Percentiles rank a stretch among this genome's conserved stretches.
Evolutionary conservation across 2,888 invertebrate genomes (phyloP).

Genomic region (Eupithecia centaureata): DNA sequence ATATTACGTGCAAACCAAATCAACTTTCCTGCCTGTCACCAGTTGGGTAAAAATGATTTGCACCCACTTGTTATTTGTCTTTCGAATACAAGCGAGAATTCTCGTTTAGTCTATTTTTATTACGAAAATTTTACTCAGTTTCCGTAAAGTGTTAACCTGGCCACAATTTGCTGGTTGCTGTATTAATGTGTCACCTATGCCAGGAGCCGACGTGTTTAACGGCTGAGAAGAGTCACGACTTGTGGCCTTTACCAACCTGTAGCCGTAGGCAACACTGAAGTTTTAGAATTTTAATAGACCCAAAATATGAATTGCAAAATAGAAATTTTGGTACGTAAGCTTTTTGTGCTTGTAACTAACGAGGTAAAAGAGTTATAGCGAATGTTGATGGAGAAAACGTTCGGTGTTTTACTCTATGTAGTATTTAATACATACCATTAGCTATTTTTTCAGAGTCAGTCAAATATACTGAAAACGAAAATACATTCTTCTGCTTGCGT

Average conservation of each 20-base stretch:
- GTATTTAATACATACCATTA: not conserved
- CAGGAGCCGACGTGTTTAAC: constrained; percentile 2
- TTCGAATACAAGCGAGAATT: not conserved
- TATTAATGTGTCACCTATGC: not conserved
- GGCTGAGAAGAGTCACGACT: not conserved
- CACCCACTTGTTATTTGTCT: not conserved
- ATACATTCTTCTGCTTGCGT: too few species aligned
- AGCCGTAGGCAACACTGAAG: not conserved
- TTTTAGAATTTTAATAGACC: not conserved
- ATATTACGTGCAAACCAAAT: too few species aligned
- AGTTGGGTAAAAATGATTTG: not conserved
- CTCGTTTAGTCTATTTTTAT: not conserved
- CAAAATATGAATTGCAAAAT: constrained; percentile 1
- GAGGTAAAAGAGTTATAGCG: not conserved
- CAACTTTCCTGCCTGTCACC: too few species aligned
- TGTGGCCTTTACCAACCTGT: not conserved
- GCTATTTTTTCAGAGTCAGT: too few species aligned
- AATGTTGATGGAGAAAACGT: not conserved
- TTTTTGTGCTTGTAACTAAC: not conserved
- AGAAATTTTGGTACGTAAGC: not conserved
- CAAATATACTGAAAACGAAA: too few species aligned
- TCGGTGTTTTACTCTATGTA: not conserved
- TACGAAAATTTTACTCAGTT: not conserved
- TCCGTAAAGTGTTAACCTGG: not conserved
- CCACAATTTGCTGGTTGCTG: not conserved